Evolutionary conservation across 1,140 invertebrate genomes (phyloP), one percentile per base, ranked within the genome.

Genomic region (Atta colombica): DNA sequence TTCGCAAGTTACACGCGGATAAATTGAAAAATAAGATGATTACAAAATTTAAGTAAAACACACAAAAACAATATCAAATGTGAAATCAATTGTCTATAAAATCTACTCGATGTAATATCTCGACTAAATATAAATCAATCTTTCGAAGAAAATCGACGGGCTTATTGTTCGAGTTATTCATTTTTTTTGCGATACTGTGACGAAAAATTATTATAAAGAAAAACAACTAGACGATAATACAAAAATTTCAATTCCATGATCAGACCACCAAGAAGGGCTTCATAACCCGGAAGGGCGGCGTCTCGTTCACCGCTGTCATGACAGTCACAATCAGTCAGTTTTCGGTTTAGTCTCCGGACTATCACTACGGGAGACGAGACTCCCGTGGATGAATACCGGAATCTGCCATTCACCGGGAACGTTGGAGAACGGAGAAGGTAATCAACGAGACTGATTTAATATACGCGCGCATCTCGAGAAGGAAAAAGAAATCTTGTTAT

Each of bases 301-400:
- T 49, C 87, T 85, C 90, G 85, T 88, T 85, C 88, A 80, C 81
- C 88, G 81, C 89, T 92, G 88, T 93, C 92, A 88, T 77, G 87
- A 81, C 89, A 92, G 77, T 92, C 88, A 91, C 91, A 86, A 92
- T 93, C 89, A 88, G 86, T 92, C 89, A 93, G 87, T 88, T 92
- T 93, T 82, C 77, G 87, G 81, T 90, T 77, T 60, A 85, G 51
- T 85, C 74, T 31, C 21, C 49, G 39, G 69, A 77, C 86, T 91
- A 84, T 87, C 90, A 88, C 90, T 88, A 90, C 90, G 87, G 90
- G 89, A 88, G 90, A 90, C 85, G 82, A 85, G 86, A 91, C 88
- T 90, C 91, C 93, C 84, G 87, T 74, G 74, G 88, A 84, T 51
- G 85, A 88, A 86, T 71, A 18, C 65, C 68, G 53, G 77, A 61